Evolutionary conservation across 2,113 vertebrate species (phyloP), one percentile per base, ranked within the genome.

Genomic region (Semnopithecus entellus): DNA sequence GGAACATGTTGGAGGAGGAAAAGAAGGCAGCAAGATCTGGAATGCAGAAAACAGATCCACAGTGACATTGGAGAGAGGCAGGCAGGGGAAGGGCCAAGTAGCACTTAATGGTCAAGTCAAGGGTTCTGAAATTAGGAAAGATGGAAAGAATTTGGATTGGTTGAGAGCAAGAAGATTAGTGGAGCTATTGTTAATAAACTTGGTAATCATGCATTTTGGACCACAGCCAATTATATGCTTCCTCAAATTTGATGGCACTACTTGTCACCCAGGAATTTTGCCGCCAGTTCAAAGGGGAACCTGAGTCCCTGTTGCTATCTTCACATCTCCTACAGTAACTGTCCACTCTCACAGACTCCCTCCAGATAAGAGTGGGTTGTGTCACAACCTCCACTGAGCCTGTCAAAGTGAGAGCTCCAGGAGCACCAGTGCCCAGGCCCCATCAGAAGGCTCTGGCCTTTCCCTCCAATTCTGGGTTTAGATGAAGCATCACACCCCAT

Each of bases 361-460:
- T 85, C 38, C 43, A 23, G 11, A 35, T 5, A 30, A 66, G 2
- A 84, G 4, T 5, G 48, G 10, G 25, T 22, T 55, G 72, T 40
- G 32, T 38, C 25, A 70, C 6, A 35, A 27, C 6, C 1, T 25
- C 6, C 12, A 12, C 3, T 4, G 25, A 18, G 25, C 22, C 1
- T 20, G 4, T 38, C 23, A 16, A 48, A 66, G 14, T 25, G 16
- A 38, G 57, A 94, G 8, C 35, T 76, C 61, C 17, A 40, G n/a
- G 38, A 79, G 32, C 5, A 6, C 20, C 78, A 27, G 8, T 2
- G 13, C 2, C 64, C 57, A 3, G 23, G 8, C 10, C 40, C 61
- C 6, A 40, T 13, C n/a, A 83, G 27, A 38, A 40, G 14, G 25
- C 5, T 57, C 8, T 30, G 68, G 2, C 10, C 22, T 79, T 70